Base-by-base conservation (phyloP, 2,888 invertebrate genomes). In the Gibbula magus region DNA sequence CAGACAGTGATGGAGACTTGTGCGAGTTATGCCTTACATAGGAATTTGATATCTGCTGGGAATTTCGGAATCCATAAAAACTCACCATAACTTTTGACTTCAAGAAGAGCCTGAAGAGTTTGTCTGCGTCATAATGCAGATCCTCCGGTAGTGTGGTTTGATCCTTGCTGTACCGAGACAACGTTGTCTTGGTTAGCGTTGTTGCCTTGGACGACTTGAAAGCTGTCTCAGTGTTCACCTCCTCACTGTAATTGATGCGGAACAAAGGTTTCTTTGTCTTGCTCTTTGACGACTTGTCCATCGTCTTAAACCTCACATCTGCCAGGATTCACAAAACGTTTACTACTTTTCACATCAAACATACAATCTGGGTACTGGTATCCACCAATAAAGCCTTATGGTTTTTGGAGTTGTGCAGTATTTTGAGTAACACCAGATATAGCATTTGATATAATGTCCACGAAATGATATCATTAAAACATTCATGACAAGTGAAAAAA, bases 71-170 rank as follows among this genome's bases (percentile, higher is more conserved):
- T 18, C 13, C 8, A 79, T 29, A 16, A 56, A 1, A 51, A 54
- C 88, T 78, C 83, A 91, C 91, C 90, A 90, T 88, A 39, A 90
- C 79, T 74, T 85, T 87, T 25, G 88, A 86, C 52, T 89, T 87
- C 56, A 83, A 77, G 83, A 91, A 91, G 16, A 91, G 84, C 32
- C 86, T 82, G 81, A 91, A 88, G 18, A 92, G 83, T 52, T 89
- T 87, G 54, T 91, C 90, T 1, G 87, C 88, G 74, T 91, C 90
- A 80, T 90, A 92, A 79, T 92, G 91, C 70, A 91, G 85, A 82
- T 92, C 91, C 81, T 90, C 88, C 0, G 92, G 92, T 20, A 92
- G 84, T 0, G 90, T 90, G 32, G 89, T 90, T 81, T 86, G 85
- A 18, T 88, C 85, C 81, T 89, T 89, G 75, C 88, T 89, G 86